Evolutionary conservation across 2,888 invertebrate genomes (phyloP), one percentile per base, ranked within the genome.

Genomic region (Barypeithes pellucidus): DNA sequence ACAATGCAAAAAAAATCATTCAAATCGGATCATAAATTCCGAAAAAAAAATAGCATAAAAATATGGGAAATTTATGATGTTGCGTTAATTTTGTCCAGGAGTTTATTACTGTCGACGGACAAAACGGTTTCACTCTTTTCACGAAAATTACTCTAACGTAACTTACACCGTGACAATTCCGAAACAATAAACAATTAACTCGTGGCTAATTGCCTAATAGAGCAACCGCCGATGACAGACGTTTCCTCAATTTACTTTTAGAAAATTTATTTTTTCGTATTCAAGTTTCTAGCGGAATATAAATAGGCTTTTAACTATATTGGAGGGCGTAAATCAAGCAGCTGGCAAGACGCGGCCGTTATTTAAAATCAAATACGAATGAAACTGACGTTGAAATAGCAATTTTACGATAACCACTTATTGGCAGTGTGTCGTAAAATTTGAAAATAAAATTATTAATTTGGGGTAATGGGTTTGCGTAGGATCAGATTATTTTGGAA

Each of bases 371-470:
- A 52, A 47, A 20, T 47, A 47, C 18, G 8, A n/a, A 8, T 5
- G 52, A 24, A 14, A 14, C 18, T 36, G 59, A 20, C 14, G 12
- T 14, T 54, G 45, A 50, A 63, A 63, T 36, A 65, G 45, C 18
- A n/a, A 50, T 45, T 65, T 65, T 47, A 65, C 63, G 47, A 36
- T 50, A 18, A 65, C 50, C 47, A 65, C 45, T 65, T 50, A 66
- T 24, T 66, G 33, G 47, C 12, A 14, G 16, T 33, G 63, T 45
- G 65, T 52, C 54, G 52, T 66, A 54, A 66, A 66, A 52, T 54
- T 66, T 18, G n/a, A 52, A 66, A 50, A 66, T 66, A 54, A 66
- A 66, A 54, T 52, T 54, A 66, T 39, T 66, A 66, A 60, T 66
- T 41, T 39, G 22, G 41, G 39, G 39, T 50, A 66, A 66, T 41